phyloP scores from a whole-genome alignment of 2,797 vertebrate genomes.

The Anguilla marmorata region DNA sequence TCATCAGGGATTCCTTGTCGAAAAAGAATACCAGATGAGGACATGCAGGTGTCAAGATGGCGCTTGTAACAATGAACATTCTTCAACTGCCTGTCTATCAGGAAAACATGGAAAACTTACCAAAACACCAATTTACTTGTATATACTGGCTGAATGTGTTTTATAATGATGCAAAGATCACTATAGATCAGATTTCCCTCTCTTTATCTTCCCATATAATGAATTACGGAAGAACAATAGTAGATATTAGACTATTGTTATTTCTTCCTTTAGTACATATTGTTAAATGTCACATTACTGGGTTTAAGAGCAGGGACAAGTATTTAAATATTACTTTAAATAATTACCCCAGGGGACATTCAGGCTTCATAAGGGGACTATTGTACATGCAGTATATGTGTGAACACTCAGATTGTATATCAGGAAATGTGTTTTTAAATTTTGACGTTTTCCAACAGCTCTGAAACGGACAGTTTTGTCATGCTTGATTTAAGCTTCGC shows the following conservation, averaged over 20 bases:
- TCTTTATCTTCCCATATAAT: background rate
- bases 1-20: background rate
- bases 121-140: background rate
- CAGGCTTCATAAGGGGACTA: background rate
- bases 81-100: background rate
- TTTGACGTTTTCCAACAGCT: slow-evolving; percentile 19
- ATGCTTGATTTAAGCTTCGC: slow-evolving; percentile 47
- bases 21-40: background rate
- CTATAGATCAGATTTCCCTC: background rate
- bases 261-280: background rate
- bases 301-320: background rate
- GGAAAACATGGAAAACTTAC: background rate
- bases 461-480: slow-evolving; percentile 23
- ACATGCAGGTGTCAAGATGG: background rate
- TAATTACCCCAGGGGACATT: background rate
- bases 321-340: background rate
- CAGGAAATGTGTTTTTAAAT: slow-evolving; percentile 15
- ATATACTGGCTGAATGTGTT: background rate
- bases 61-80: background rate
- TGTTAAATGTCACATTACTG: background rate
- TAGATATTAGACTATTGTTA: background rate
- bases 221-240: too few species aligned
- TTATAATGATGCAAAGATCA: background rate
- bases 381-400: background rate
- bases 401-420: slow-evolving; percentile 20